Conservation (phyloP, 2,888 invertebrate species). For the Xestia sexstrigata region DNA sequence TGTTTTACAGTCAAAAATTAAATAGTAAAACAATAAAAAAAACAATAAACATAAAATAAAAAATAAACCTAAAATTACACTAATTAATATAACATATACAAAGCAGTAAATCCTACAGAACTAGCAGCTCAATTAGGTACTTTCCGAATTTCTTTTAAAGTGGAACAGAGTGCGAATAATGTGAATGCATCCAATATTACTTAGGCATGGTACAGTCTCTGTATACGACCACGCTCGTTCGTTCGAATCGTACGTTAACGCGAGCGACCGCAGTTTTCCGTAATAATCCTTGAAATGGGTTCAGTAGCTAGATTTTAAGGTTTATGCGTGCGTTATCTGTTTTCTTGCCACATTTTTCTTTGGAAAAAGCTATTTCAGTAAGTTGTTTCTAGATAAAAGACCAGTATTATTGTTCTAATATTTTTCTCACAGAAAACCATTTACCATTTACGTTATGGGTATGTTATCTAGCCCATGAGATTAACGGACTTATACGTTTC, state of each 20-base stretch:
- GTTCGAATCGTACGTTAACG: constrained; percentile 24
- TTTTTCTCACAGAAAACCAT: neutral
- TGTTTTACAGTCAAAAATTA: no score
- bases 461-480: neutral
- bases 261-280: constrained; percentile 31
- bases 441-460: neutral
- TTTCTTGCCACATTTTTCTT: constrained; percentile 1
- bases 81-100: no score
- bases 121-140: constrained; percentile 10
- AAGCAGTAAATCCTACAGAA: constrained; percentile 1
- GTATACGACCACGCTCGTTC: constrained; percentile 2
- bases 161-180: constrained; percentile 23
- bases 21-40: no score
- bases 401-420: constrained; percentile 7
- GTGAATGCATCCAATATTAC: constrained; percentile 32
- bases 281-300: constrained; percentile 30
- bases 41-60: no score
- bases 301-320: constrained; percentile 26
- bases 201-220: constrained; percentile 8
- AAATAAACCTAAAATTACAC: no score
- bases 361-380: constrained; percentile 15
- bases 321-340: constrained; percentile 21
- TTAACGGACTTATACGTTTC: neutral
- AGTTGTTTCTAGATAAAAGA: constrained; percentile 10
- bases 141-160: constrained; percentile 25